These are phyloP conservation scores for Urocyon cinereoargenteus DNA, from an alignment of 2,797 vertebrate genomes.

Conservation along the genomic window DNA sequence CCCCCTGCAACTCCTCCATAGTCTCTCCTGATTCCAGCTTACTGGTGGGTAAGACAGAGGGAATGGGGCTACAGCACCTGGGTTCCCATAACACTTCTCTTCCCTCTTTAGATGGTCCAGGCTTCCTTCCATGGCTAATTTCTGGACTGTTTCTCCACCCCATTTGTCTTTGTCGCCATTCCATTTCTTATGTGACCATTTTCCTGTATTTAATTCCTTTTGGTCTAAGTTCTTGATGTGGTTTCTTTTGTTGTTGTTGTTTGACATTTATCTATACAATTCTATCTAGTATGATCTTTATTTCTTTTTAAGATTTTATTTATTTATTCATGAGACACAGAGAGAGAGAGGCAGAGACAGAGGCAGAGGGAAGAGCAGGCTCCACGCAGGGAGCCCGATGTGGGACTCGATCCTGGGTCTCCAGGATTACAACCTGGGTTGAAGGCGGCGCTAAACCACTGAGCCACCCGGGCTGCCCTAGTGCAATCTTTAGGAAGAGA, in stretches of 20 bases:
- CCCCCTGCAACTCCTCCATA: not conserved
- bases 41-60: fast-evolving
- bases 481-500: not conserved
- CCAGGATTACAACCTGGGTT: too few relatives aligned
- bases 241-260: not conserved
- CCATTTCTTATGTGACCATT: not conserved
- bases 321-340: too few relatives aligned
- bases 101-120: not conserved
- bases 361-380: too few relatives aligned
- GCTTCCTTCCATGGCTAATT: not conserved
- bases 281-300: not conserved
- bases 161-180: not conserved
- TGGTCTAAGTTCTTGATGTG: not conserved
- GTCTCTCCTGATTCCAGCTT: not conserved
- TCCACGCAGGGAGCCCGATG: too few relatives aligned
- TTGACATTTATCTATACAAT: not conserved
- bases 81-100: not conserved
- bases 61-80: fast-evolving
- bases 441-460: too few relatives aligned
- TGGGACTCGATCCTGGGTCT: too few relatives aligned
- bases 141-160: not conserved
- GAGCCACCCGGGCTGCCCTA: not conserved
- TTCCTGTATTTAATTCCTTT: not conserved
- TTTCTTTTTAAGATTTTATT: too few relatives aligned
- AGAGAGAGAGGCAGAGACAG: too few relatives aligned